Conservation (phyloP, 2,797 vertebrate genomes). For the Urophycis tenuis region DNA sequence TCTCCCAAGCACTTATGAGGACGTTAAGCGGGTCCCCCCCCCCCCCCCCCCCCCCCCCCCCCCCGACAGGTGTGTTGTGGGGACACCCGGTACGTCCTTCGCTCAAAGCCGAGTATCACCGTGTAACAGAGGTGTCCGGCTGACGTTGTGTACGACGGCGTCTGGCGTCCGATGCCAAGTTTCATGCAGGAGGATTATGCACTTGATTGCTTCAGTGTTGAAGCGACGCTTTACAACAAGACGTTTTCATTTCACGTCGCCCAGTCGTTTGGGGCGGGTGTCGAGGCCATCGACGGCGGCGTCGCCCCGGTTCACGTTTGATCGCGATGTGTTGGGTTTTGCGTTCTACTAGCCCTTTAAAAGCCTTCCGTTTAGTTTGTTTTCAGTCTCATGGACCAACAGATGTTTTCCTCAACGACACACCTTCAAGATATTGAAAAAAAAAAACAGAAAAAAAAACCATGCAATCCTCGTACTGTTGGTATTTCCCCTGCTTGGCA, state of each 20-base stretch:
- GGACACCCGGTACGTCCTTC: constrained; percentile 22
- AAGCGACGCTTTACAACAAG: constrained; percentile 42
- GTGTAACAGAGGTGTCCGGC: constrained; percentile 25
- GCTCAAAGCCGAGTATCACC: constrained; percentile 23
- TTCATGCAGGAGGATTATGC: constrained; percentile 42
- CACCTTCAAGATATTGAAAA: too few relatives aligned
- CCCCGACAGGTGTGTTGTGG: constrained; percentile 27
- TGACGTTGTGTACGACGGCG: constrained; percentile 26
- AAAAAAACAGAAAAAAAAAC: too few relatives aligned
- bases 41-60: too few relatives aligned
- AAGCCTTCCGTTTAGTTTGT: background rate
- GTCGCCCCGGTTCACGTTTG: background rate
- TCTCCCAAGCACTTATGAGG: constrained; percentile 24
- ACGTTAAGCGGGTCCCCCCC: constrained; percentile 29
- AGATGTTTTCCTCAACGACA: too few relatives aligned
- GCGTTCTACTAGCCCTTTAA: background rate
- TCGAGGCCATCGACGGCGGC: background rate
- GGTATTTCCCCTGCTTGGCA: background rate
- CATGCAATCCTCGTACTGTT: background rate
- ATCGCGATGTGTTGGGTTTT: background rate
- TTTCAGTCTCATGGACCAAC: background rate
- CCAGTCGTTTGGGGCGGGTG: too few relatives aligned
- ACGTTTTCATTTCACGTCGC: constrained; percentile 23
- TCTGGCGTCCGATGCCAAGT: constrained; percentile 41
- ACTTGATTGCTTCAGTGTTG: constrained; percentile 49